These are phyloP conservation scores for Eledone cirrhosa DNA, from an alignment of 2,888 invertebrate genomes.

Conservation along the genomic window DNA sequence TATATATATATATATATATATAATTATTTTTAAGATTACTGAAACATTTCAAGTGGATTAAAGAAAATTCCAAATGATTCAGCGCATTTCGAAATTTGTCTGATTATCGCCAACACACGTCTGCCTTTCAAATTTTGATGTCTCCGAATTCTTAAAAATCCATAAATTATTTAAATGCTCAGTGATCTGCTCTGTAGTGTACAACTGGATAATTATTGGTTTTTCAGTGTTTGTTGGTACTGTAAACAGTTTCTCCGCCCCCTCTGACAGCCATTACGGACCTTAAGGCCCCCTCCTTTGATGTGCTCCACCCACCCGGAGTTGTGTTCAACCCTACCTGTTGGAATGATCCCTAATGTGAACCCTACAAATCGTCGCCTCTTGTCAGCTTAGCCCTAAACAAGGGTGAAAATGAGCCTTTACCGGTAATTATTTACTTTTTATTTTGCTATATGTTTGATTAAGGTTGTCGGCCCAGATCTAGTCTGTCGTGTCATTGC, in stretches of 20 bases:
- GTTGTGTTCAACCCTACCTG: slow-evolving; percentile 24
- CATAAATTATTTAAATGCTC: slow-evolving; percentile 26
- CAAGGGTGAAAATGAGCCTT: slow-evolving; percentile 21
- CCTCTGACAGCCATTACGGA: slow-evolving; percentile 25
- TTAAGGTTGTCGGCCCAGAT: slow-evolving; percentile 7
- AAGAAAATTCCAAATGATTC: no score
- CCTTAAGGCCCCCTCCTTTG: slow-evolving; percentile 16
- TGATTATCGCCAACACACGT: slow-evolving; percentile 3
- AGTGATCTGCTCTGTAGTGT: slow-evolving; percentile 3
- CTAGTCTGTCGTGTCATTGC: background rate
- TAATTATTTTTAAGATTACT: no score
- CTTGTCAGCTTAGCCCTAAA: slow-evolving; percentile 5
- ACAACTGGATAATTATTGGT: slow-evolving; percentile 24
- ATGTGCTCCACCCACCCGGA: background rate
- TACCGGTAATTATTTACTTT: background rate
- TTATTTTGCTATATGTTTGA: no score
- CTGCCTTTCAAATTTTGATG: slow-evolving; percentile 21
- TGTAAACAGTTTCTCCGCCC: slow-evolving; percentile 21
- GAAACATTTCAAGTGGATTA: no score
- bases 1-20: no score
- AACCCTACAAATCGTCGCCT: slow-evolving; percentile 15
- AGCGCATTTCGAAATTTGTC: slow-evolving; percentile 4
- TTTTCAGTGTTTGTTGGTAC: slow-evolving; percentile 21
- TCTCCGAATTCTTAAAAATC: slow-evolving; percentile 23
- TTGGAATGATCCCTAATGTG: slow-evolving; percentile 23